These are phyloP conservation scores for Arctopsyche grandis DNA, from an alignment of 1,140 invertebrate genomes.

Conservation along the genomic window DNA sequence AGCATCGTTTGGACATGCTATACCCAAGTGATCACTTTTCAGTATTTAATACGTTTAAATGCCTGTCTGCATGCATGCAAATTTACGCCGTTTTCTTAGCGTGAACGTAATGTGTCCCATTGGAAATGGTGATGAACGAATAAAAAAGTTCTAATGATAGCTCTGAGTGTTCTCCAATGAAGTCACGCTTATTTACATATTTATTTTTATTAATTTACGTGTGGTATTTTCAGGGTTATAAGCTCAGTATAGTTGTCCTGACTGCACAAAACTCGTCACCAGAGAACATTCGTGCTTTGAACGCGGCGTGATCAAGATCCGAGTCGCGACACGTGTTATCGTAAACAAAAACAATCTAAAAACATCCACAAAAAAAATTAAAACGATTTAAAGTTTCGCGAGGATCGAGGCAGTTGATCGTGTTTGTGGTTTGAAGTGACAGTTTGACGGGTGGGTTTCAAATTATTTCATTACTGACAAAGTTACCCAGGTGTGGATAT, in stretches of 20 bases:
- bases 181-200: too few relatives aligned
- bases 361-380: neutral
- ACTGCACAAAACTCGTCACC: slow-evolving; percentile 50
- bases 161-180: too few relatives aligned
- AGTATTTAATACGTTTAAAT: too few relatives aligned
- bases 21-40: too few relatives aligned
- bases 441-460: neutral
- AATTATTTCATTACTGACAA: neutral
- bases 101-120: too few relatives aligned
- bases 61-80: too few relatives aligned
- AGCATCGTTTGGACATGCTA: too few relatives aligned
- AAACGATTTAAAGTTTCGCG: too few relatives aligned
- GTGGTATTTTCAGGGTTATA: slow-evolving; percentile 28
- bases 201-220: neutral
- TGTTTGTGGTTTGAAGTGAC: neutral
- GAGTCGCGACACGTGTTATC: neutral
- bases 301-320: slow-evolving; percentile 7
- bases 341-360: slow-evolving; percentile 14
- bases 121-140: too few relatives aligned
- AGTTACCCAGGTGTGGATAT: neutral
- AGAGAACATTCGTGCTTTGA: slow-evolving; percentile 51
- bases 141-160: too few relatives aligned
- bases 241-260: slow-evolving; percentile 34
- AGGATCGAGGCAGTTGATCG: neutral
- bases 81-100: too few relatives aligned